phyloP scores from a whole-genome alignment of 2,797 vertebrate species.

The Melanotaenia pygmaea region DNA sequence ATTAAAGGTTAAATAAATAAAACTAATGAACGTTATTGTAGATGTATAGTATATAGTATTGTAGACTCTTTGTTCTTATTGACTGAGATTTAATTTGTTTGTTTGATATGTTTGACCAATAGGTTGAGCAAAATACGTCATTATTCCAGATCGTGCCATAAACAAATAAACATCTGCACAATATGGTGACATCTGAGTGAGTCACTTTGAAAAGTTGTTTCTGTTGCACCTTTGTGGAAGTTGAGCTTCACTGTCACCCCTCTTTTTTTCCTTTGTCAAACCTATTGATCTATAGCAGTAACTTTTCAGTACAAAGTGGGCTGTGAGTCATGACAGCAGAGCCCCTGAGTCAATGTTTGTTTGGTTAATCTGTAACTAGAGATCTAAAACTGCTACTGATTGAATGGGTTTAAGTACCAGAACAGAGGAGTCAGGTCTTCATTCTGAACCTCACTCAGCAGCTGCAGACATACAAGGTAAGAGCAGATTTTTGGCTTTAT shows the following conservation, averaged over 20 bases:
- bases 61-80: background rate
- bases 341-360: conserved; percentile 62
- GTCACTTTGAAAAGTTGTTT: conserved; percentile 25
- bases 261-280: conserved; percentile 42
- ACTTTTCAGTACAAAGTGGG: conserved; percentile 52
- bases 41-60: background rate
- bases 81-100: conserved; percentile 11
- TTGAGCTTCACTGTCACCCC: background rate
- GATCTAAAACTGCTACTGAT: conserved; percentile 31
- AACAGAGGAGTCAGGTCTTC: conserved; percentile 48
- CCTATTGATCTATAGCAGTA: conserved; percentile 49
- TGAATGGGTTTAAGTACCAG: conserved; percentile 54
- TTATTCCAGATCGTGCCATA: background rate
- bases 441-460: conserved; percentile 48
- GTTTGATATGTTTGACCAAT: conserved; percentile 6
- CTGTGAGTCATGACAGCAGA: conserved; percentile 59
- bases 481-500: conserved; percentile 37
- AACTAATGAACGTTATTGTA: background rate
- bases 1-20: too few relatives aligned
- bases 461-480: conserved; percentile 61
- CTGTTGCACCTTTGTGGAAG: conserved; percentile 25
- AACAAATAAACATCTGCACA: conserved; percentile 28
- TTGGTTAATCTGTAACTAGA: conserved; percentile 75
- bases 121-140: conserved; percentile 15
- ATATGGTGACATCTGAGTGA: conserved; percentile 33